Evolutionary conservation across 2,113 vertebrate species (phyloP).

Genomic region (Forbesichthys papilliferus): DNA sequence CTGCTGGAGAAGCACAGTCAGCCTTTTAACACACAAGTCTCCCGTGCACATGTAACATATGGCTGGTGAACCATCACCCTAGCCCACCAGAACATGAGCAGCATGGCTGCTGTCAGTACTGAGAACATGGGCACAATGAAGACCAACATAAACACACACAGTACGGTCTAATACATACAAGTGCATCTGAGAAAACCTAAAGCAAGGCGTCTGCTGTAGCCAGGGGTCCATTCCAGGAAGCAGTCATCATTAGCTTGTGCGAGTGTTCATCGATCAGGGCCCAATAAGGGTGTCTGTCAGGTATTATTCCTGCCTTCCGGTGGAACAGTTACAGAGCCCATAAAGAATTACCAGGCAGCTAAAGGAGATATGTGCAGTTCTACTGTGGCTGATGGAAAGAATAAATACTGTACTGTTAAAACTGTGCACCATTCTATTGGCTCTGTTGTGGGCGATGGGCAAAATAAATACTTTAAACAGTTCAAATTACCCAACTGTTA

Average conservation of each 20-base stretch:
- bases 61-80: neutral
- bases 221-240: conserved; percentile 33
- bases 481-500: too few species aligned
- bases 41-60: conserved; percentile 6
- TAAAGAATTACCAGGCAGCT: conserved; percentile 30
- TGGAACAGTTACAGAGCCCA: conserved; percentile 29
- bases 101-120: neutral
- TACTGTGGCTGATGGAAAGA: conserved; percentile 31
- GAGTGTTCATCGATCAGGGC: conserved; percentile 37
- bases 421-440: too few species aligned
- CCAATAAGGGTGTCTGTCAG: conserved; percentile 28
- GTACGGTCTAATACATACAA: conserved; percentile 28
- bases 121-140: conserved; percentile 1
- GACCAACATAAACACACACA: conserved; percentile 1
- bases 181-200: conserved; percentile 17
- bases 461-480: too few species aligned
- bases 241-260: conserved; percentile 37
- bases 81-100: neutral
- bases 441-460: too few species aligned
- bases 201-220: conserved; percentile 6
- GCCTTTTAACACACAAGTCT: neutral
- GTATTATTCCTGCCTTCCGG: conserved; percentile 20
- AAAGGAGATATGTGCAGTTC: conserved; percentile 29
- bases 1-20: neutral
- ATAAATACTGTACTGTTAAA: conserved; percentile 25